Conservation (phyloP, 2,888 invertebrate genomes). For the Harmothoe impar region DNA sequence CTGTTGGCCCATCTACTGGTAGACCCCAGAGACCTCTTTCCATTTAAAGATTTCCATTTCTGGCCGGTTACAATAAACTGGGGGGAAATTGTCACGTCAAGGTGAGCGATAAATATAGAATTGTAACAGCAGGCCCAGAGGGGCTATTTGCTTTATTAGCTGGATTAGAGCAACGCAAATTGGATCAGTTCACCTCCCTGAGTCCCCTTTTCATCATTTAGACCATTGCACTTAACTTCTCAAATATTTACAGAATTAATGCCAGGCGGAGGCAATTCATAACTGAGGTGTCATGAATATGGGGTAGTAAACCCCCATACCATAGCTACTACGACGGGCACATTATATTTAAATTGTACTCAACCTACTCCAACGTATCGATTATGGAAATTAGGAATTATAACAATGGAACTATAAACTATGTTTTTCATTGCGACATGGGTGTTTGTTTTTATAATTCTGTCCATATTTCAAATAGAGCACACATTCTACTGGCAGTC, state of each 20-base stretch:
- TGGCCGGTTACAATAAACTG: background rate
- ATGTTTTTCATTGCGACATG: conserved; percentile 15
- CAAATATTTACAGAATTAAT: background rate
- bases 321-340: background rate
- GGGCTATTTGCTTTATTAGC: background rate
- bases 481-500: background rate
- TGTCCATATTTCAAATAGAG: conserved; percentile 15
- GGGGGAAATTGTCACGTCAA: background rate
- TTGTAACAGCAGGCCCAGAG: background rate
- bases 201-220: background rate
- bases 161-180: background rate
- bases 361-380: background rate
- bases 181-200: background rate
- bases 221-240: conserved; percentile 21
- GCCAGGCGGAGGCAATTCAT: background rate
- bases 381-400: conserved; percentile 17
- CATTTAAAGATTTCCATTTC: background rate
- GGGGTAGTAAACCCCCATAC: background rate
- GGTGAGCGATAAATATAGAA: background rate
- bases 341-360: background rate
- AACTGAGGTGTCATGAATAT: background rate
- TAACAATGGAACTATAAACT: background rate
- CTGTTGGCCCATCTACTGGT: background rate
- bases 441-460: conserved; percentile 1
- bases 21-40: background rate